Evolutionary conservation across 1,140 invertebrate species (phyloP), one percentile per base, ranked within the genome.

Genomic region (Scaptomyza montana): DNA sequence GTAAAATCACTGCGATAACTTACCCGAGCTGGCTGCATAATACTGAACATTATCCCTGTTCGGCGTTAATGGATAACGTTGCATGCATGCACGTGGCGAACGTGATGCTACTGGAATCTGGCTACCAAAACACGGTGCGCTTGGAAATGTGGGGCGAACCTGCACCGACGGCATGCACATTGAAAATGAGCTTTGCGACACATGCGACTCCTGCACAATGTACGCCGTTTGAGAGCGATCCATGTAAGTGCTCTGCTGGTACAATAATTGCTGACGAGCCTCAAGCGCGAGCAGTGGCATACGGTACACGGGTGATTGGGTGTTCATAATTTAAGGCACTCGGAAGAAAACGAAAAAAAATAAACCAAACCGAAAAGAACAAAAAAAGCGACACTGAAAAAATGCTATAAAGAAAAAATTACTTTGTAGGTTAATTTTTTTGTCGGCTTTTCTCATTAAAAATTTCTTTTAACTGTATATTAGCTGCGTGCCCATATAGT

Each of bases 171-270:
- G 63, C 1, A 68, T 12, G 2, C 50, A 68, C 60, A 74, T 28
- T 0, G 84, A 49, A 78, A 84, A 86, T 2, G 82, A 76, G 39
- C 76, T 77, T 12, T 87, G 84, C 4, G 75, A 89, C 2, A 79
- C 56, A 19, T 78, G 80, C 39, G 39, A 43, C 69, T 89, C 77
- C 51, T 85, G 84, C 21, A 89, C 86, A 16, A 69, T 89, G 6
- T 72, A 63, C 5, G 61, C 67, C 68, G 80, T 66, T 33, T 69
- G 80, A 30, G 62, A 70, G 36, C 68, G 79, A 51, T 87, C 76
- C 69, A 82, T 39, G 36, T 89, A 89, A 6, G 79, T 89, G 50
- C 54, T 62, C 43, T 87, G 82, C 25, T 84, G 82, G 50, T 87
- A 87, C 60, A 77, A 62, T 6, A 75, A 78, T 30, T 86, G 82